Evolutionary conservation across 2,888 invertebrate species (phyloP).

Genomic region (Macropis europaea): DNA sequence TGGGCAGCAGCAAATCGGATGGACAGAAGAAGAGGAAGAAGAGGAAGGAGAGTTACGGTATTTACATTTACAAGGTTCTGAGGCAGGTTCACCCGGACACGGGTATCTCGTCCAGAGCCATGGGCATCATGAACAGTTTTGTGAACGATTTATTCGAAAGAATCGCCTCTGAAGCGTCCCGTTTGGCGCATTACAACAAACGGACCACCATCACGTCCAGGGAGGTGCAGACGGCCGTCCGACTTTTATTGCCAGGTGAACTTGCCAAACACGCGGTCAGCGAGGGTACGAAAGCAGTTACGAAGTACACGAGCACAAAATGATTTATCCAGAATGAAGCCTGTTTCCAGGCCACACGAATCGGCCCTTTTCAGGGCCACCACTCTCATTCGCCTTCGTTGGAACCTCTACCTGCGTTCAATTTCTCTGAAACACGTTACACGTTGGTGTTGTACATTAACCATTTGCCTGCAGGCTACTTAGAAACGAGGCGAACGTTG

Average conservation of each 20-base stretch:
- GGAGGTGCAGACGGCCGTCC: conserved; percentile 86
- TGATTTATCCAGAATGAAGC: conserved; percentile 6
- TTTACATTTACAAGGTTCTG: conserved; percentile 84
- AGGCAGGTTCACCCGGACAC: conserved; percentile 84
- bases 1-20: conserved; percentile 81
- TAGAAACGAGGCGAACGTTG: too few relatives aligned
- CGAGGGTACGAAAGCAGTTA: conserved; percentile 85
- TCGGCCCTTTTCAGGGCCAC: conserved; percentile 42
- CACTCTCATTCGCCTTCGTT: not conserved
- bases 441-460: too few relatives aligned
- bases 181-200: conserved; percentile 84
- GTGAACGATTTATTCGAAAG: conserved; percentile 88
- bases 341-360: not conserved
- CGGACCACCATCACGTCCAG: conserved; percentile 85
- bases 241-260: conserved; percentile 86
- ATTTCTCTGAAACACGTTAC: too few relatives aligned
- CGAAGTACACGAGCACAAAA: conserved; percentile 80
- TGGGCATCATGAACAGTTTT: conserved; percentile 88
- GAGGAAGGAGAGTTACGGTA: conserved; percentile 82
- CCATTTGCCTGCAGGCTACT: too few relatives aligned
- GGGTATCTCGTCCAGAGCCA: conserved; percentile 85
- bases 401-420: not conserved
- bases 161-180: conserved; percentile 85
- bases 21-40: conserved; percentile 81
- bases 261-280: conserved; percentile 86